Conservation (phyloP, 2,113 vertebrate species). For the Sigmodon hispidus region DNA sequence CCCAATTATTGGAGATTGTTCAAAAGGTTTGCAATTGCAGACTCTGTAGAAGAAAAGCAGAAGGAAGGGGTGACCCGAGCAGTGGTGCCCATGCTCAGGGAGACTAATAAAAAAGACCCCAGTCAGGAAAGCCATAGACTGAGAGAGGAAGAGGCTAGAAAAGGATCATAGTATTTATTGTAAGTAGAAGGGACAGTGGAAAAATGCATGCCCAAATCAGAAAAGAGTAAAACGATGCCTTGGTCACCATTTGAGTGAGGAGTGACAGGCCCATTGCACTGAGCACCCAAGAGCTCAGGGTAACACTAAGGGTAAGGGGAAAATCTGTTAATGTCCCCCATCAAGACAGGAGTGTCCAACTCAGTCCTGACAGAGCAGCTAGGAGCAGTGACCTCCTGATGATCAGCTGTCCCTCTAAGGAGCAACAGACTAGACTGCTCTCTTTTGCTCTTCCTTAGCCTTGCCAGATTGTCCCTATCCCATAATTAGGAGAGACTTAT, state of each 20-base stretch:
- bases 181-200: not conserved
- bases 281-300: not conserved
- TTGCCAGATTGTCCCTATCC: not conserved
- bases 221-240: not conserved
- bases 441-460: not conserved
- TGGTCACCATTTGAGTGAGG: not conserved
- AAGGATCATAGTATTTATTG: not conserved
- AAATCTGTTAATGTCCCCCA: not conserved
- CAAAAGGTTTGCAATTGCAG: not conserved
- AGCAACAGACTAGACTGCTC: not conserved
- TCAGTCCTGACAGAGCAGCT: not conserved
- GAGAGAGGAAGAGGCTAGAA: not conserved
- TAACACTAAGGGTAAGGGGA: too few species aligned
- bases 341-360: not conserved
- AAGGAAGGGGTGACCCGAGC: too few species aligned
- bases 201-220: not conserved
- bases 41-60: not conserved
- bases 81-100: too few species aligned
- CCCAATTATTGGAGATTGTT: not conserved
- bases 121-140: not conserved
- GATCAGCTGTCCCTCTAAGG: not conserved
- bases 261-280: not conserved
- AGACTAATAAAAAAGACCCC: not conserved
- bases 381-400: not conserved
- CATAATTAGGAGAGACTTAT: not conserved